phyloP scores from a whole-genome alignment of 2,888 invertebrate genomes.

The Cinara cedri region DNA sequence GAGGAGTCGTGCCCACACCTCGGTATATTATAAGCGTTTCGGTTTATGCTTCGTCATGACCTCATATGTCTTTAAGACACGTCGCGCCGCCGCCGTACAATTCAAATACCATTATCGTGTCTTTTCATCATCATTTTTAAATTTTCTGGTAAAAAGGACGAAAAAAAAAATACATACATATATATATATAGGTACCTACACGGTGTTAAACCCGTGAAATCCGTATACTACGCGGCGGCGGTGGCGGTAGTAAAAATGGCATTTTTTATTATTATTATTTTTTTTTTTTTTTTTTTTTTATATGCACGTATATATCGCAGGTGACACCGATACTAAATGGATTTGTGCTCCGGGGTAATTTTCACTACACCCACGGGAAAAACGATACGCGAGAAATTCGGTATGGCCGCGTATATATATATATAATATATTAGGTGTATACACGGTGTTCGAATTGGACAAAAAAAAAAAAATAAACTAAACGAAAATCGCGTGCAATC shows the following conservation, averaged over 20 bases:
- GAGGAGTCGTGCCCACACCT: constrained; percentile 56
- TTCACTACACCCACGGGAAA: constrained; percentile 50
- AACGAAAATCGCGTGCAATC: no score
- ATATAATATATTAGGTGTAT: background rate
- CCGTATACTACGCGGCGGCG: constrained; percentile 24
- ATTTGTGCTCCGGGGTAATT: constrained; percentile 52
- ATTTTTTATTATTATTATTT: constrained; percentile 17
- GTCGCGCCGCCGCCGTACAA: constrained; percentile 37
- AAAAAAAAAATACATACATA: background rate
- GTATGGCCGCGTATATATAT: background rate
- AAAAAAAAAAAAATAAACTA: background rate
- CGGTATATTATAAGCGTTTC: constrained; percentile 56
- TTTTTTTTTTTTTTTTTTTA: constrained; percentile 17
- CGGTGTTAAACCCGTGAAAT: constrained; percentile 52
- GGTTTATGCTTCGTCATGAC: constrained; percentile 57
- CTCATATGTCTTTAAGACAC: constrained; percentile 56
- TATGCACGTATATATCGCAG: constrained; percentile 26
- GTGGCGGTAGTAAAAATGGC: constrained; percentile 35
- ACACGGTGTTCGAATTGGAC: background rate
- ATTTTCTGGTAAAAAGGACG: constrained; percentile 46
- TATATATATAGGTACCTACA: background rate
- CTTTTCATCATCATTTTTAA: constrained; percentile 56
- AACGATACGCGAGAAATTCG: constrained; percentile 50
- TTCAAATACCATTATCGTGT: constrained; percentile 56
- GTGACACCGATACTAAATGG: constrained; percentile 57